Evolutionary conservation across 2,113 vertebrate species (phyloP).

Genomic region (Carassius gibelio): DNA sequence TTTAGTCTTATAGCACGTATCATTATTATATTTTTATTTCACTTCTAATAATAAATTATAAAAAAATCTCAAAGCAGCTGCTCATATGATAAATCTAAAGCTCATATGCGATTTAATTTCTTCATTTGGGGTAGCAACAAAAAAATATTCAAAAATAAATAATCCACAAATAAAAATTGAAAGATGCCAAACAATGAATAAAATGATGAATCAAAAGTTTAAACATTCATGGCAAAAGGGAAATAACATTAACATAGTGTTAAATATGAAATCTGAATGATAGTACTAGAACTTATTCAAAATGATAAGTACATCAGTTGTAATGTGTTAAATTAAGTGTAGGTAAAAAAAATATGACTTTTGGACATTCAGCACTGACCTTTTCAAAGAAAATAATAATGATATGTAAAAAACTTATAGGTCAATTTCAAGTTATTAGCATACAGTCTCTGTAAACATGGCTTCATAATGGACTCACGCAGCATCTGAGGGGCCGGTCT

Average conservation of each 20-base stretch:
- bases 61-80: no score
- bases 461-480: conserved; percentile 72
- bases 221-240: no score
- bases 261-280: no score
- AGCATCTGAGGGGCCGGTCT: conserved; percentile 76
- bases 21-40: no score
- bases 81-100: not conserved
- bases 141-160: not conserved
- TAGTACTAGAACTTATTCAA: no score
- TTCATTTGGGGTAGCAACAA: not conserved
- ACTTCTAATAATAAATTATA: no score
- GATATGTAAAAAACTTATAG: not conserved
- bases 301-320: no score
- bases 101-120: not conserved
- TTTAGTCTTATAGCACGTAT: no score
- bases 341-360: not conserved
- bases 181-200: not conserved
- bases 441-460: not conserved
- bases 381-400: not conserved
- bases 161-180: not conserved
- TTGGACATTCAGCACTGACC: not conserved
- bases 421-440: not conserved
- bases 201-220: no score
- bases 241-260: no score
- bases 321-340: not conserved